Base-by-base conservation (phyloP, 2,113 vertebrate species). In the Chloebia gouldiae region DNA sequence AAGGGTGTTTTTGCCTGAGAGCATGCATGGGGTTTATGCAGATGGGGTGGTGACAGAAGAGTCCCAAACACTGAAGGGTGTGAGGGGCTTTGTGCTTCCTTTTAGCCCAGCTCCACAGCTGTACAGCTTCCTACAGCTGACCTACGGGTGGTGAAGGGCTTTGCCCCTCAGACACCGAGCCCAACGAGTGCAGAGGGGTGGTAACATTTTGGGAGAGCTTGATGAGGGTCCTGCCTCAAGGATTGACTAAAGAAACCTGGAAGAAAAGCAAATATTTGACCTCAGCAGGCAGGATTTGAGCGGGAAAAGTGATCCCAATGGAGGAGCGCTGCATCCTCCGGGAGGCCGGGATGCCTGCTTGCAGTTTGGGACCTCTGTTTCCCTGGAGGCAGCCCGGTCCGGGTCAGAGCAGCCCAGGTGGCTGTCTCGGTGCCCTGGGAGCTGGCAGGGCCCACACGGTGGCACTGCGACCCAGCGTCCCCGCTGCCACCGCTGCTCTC, bases 381-480 rank as follows among this genome's bases (percentile, higher is more conserved):
- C 31, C 15, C 22, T 31, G 33, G 33, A 83, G 51, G 22, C 35
- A 59, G 24, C 21, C 30, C 65, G 37, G 25, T 1, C 14, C 54
- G 11, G 25, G 18, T 39, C 25, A n/a, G 79, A 56, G 2, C 50
- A 61, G 8, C 24, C 54, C 68, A 20, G 28, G 63, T 49, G 3
- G 33, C 49, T 56, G 37, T 35, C 9, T 65, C 10, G 2, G 1
- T 12, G 64, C 59, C 57, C 72, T 15, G 56, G 31, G 42, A 91
- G 69, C 61, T 33, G 30, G 17, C 68, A 81, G 35, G 93, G 95
- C 85, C 96, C 96, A 97, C 96, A 94, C 1, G 93, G 90, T 95
- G 94, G 95, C 94, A 96, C 90, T 94, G 87, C 3, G 68, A 82
- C 56, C 88, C 81, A 95, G 88, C 20, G 1, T 56, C 92, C 88